phyloP scores from a whole-genome alignment of 1,140 invertebrate genomes.

The Coboldia fuscipes region DNA sequence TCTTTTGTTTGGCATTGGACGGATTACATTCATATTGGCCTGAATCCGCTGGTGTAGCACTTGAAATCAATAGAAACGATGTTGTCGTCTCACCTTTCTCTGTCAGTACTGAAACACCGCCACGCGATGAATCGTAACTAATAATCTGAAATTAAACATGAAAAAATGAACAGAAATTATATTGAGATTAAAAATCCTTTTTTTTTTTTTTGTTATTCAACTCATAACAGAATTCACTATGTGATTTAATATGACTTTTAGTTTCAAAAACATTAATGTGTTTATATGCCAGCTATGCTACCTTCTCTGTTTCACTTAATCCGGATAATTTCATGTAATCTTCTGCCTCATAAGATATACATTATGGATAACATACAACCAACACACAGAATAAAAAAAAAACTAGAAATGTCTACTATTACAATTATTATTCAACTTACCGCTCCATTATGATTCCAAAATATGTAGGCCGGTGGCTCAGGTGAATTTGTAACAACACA shows the following conservation, averaged over 20 bases:
- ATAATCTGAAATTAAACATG: constrained; percentile 69
- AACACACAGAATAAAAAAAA: too few relatives aligned
- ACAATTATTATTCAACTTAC: constrained; percentile 27
- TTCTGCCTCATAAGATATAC: too few relatives aligned
- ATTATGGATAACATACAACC: too few relatives aligned
- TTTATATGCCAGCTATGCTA: too few relatives aligned
- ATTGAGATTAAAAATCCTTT: too few relatives aligned
- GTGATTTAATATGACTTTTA: too few relatives aligned
- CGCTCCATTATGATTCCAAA: constrained; percentile 79
- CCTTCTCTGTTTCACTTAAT: too few relatives aligned
- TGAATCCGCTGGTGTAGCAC: constrained; percentile 47
- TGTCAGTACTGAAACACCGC: constrained; percentile 50
- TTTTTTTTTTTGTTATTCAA: too few relatives aligned
- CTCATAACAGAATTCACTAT: too few relatives aligned
- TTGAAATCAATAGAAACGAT: constrained; percentile 55
- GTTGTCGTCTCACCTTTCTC: constrained; percentile 58
- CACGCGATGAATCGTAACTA: constrained; percentile 73
- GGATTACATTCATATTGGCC: constrained; percentile 62
- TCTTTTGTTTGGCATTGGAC: constrained; percentile 68
- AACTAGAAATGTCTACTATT: neutral
- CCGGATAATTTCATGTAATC: too few relatives aligned
- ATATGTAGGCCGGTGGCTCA: constrained; percentile 78
- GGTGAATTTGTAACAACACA: constrained; percentile 76
- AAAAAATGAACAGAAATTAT: too few relatives aligned
- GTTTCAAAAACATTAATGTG: too few relatives aligned